These are phyloP conservation scores for Elmis aenea DNA, from an alignment of 2,888 invertebrate species.

Conservation along the genomic window DNA sequence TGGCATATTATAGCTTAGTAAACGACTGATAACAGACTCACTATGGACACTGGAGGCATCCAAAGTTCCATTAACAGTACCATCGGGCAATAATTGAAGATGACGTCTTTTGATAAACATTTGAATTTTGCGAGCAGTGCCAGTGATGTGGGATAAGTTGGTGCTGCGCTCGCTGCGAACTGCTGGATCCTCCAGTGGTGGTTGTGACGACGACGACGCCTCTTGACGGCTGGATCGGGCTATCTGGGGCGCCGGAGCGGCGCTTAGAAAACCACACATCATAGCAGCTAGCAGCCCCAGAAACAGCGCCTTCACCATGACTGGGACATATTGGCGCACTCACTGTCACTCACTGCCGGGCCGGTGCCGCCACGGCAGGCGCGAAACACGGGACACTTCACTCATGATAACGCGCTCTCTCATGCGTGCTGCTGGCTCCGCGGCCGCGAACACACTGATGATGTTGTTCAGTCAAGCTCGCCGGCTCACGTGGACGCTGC, in stretches of 20 bases:
- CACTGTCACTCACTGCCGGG: conserved; percentile 37
- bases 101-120: conserved; percentile 80
- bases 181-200: conserved; percentile 32
- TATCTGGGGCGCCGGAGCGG: conserved; percentile 38
- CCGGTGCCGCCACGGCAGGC: conserved; percentile 51
- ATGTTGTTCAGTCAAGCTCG: conserved; percentile 22
- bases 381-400: conserved; percentile 34
- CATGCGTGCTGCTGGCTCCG: conserved; percentile 46
- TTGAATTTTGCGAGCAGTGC: conserved; percentile 74
- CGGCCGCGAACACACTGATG: conserved; percentile 49
- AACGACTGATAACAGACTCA: conserved; percentile 57
- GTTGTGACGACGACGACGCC: conserved; percentile 19
- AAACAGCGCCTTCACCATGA: conserved; percentile 49
- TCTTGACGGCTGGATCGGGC: conserved; percentile 28
- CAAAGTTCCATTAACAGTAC: conserved; percentile 78
- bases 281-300: conserved; percentile 46
- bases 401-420: conserved; percentile 32
- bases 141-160: conserved; percentile 75
- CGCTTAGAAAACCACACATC: conserved; percentile 44
- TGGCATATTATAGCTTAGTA: too few species aligned
- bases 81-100: conserved; percentile 77
- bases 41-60: conserved; percentile 78
- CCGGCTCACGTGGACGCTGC: conserved; percentile 31
- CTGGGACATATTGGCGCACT: conserved; percentile 47
- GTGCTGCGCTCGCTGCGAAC: conserved; percentile 72